Evolutionary conservation across 2,888 invertebrate species (phyloP).

Genomic region (Melanotus villosus): DNA sequence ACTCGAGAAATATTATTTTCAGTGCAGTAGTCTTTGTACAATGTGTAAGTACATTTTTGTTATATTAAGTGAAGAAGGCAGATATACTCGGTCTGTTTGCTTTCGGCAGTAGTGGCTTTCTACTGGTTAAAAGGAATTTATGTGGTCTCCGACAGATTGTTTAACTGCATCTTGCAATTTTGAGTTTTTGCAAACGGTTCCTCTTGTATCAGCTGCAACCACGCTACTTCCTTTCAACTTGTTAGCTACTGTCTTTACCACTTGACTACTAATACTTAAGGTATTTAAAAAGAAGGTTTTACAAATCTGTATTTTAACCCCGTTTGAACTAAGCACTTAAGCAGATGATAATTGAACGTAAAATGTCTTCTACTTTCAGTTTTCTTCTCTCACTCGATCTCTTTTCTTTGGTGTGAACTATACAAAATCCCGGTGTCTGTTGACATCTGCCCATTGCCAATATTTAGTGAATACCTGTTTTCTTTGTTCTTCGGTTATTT

Average conservation of each 20-base stretch:
- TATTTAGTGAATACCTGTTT: conserved; percentile 5
- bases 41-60: conserved; percentile 43
- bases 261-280: too few species aligned
- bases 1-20: conserved; percentile 34
- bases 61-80: conserved; percentile 41
- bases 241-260: background rate
- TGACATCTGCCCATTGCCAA: conserved; percentile 13
- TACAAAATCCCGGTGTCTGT: conserved; percentile 26
- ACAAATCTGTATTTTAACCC: too few species aligned
- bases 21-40: conserved; percentile 42
- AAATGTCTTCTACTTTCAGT: too few species aligned
- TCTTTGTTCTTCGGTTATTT: conserved; percentile 12
- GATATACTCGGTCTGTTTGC: conserved; percentile 28
- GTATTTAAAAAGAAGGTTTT: too few species aligned
- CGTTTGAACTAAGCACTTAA: too few species aligned
- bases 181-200: conserved; percentile 46
- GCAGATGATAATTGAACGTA: too few species aligned
- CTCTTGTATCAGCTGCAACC: conserved; percentile 41
- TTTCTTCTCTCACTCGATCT: conserved; percentile 1
- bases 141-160: conserved; percentile 47
- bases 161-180: conserved; percentile 44
- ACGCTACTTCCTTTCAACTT: conserved; percentile 1
- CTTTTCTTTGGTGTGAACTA: conserved; percentile 10
- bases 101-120: conserved; percentile 49
- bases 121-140: conserved; percentile 45